Evolutionary conservation across 92 coral and sea anemone genomes (phyloP).

Genomic region (Palythoa grandis): DNA sequence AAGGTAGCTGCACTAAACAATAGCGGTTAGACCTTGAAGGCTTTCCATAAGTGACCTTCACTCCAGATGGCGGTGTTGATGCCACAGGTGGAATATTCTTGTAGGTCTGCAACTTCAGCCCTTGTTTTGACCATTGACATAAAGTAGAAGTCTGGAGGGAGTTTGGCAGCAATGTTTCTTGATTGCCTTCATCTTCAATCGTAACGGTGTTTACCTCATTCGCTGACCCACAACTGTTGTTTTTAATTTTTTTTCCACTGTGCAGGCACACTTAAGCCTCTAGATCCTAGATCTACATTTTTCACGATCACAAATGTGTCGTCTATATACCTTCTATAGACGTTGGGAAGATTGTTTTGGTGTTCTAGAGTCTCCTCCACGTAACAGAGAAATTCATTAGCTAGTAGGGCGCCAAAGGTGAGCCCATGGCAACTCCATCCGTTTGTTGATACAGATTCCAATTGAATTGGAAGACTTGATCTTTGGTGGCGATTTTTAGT

Average conservation of each 20-base stretch:
- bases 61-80: background rate
- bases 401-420: too few relatives aligned
- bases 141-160: slow-evolving; percentile 32
- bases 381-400: too few relatives aligned
- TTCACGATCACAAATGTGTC: too few relatives aligned
- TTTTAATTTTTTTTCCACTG: background rate
- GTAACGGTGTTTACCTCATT: background rate
- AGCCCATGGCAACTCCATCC: too few relatives aligned
- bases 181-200: background rate
- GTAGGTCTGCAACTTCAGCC: slow-evolving; percentile 52
- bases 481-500: too few relatives aligned
- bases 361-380: too few relatives aligned
- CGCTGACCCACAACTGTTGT: background rate
- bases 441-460: too few relatives aligned
- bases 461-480: too few relatives aligned
- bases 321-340: too few relatives aligned
- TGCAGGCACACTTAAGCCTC: background rate
- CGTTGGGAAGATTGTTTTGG: too few relatives aligned
- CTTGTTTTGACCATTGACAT: slow-evolving; percentile 44
- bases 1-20: slow-evolving; percentile 32
- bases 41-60: background rate
- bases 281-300: background rate
- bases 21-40: slow-evolving; percentile 27
- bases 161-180: background rate
- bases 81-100: background rate